Evolutionary conservation across 2,797 vertebrate genomes (phyloP).

Genomic region (Margarornis squamiger): DNA sequence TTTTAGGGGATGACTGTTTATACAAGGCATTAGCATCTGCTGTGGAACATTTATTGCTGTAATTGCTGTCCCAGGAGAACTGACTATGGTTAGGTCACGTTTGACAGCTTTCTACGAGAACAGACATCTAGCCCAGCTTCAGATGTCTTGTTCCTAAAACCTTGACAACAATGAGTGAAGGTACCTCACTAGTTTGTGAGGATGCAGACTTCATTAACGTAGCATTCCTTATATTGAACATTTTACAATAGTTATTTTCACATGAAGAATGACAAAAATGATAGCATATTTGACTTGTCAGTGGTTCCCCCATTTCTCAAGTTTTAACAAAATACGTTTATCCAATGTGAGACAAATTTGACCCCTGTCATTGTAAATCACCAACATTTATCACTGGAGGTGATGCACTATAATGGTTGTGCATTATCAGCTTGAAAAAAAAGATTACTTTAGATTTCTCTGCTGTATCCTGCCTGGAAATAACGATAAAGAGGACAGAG

Average conservation of each 20-base stretch:
- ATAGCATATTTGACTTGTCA: background rate
- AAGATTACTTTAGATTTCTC: background rate
- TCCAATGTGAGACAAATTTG: background rate
- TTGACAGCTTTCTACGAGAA: conserved; percentile 60
- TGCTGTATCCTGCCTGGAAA: background rate
- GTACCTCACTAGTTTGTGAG: background rate
- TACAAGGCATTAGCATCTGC: conserved; percentile 57
- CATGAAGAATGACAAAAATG: background rate
- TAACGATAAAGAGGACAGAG: background rate
- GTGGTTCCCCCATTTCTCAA: background rate
- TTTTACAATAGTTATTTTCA: background rate
- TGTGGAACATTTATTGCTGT: conserved; percentile 63
- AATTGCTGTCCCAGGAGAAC: conserved; percentile 61
- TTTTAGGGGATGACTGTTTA: conserved; percentile 55
- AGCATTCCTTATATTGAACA: background rate
- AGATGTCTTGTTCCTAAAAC: conserved; percentile 31
- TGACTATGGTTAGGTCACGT: conserved; percentile 16
- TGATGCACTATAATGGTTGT: background rate
- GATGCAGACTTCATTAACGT: background rate
- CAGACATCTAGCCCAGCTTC: conserved; percentile 30
- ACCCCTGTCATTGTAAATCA: background rate
- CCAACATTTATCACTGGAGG: background rate
- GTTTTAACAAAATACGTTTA: background rate
- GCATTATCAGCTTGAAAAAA: background rate
- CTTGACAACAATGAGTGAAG: background rate